These are phyloP conservation scores for Argyresthia goedartella DNA, from an alignment of 2,888 invertebrate species.

Conservation along the genomic window DNA sequence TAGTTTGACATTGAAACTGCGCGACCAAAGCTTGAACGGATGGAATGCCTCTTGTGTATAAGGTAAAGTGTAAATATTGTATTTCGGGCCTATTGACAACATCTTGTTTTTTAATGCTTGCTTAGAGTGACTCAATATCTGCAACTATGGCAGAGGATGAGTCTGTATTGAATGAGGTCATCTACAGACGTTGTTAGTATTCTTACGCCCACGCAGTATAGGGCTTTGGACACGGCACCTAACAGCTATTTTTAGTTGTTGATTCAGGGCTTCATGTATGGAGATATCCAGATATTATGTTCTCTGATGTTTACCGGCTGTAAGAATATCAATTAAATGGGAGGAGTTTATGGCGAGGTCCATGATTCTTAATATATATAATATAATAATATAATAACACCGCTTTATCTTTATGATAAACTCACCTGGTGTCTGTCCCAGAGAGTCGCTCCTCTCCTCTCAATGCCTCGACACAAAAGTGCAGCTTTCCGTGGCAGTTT, in stretches of 20 bases:
- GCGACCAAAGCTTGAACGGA: constrained; percentile 30
- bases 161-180: not conserved
- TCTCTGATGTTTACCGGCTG: not conserved
- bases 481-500: no score
- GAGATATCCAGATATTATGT: not conserved
- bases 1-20: constrained; percentile 7
- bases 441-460: no score
- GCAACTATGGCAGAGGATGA: no score
- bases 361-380: no score
- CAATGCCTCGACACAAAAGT: no score
- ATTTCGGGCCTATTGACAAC: constrained; percentile 6
- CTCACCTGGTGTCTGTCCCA: no score
- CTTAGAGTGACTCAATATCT: not conserved
- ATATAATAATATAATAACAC: no score
- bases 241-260: not conserved
- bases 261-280: not conserved
- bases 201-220: constrained; percentile 22
- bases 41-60: constrained; percentile 44
- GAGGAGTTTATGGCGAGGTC: not conserved
- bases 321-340: not conserved
- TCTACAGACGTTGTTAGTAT: not conserved
- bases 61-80: constrained; percentile 25
- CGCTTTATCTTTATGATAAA: no score
- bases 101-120: not conserved
- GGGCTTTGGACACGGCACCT: not conserved